A percentile compares a stretch with the other conserved stretches of the same genome.
Conservation (phyloP, 2,797 vertebrate genomes). For the Enteromius viviparus region DNA sequence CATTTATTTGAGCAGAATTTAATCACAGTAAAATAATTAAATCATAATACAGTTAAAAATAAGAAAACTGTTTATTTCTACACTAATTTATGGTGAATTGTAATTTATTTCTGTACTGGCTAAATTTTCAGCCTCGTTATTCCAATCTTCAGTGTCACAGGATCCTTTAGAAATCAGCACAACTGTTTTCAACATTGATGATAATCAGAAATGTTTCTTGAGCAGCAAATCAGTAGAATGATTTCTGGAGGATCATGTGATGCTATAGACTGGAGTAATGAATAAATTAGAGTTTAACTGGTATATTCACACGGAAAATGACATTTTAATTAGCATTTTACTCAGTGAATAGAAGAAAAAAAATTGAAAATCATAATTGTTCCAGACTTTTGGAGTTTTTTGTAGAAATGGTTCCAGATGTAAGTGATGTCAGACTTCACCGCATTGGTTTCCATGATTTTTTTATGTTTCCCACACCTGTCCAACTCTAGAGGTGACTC, state of each 20-base stretch:
- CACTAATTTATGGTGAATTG: too few species aligned
- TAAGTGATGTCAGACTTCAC: neutral
- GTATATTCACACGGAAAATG: neutral
- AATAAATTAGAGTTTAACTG: neutral
- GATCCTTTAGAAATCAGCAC: neutral
- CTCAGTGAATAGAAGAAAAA: neutral
- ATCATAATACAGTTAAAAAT: too few species aligned
- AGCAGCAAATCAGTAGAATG: neutral
- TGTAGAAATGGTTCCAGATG: neutral
- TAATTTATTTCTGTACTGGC: too few species aligned
- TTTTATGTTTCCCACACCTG: neutral
- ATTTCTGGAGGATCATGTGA: neutral
- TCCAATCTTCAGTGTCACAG: too few species aligned
- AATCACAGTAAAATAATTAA: too few species aligned
- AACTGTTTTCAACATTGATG: neutral
- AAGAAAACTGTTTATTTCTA: too few species aligned
- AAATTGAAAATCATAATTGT: too few species aligned
- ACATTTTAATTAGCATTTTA: neutral
- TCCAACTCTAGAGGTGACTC: neutral
- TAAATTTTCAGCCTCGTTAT: too few species aligned
- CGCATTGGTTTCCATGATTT: neutral
- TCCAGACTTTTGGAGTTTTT: too few species aligned
- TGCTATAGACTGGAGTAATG: neutral
- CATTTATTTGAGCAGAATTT: too few species aligned
- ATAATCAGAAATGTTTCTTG: neutral